Conservation (phyloP, 1,140 invertebrate genomes). For the Macrobrachium nipponense region DNA sequence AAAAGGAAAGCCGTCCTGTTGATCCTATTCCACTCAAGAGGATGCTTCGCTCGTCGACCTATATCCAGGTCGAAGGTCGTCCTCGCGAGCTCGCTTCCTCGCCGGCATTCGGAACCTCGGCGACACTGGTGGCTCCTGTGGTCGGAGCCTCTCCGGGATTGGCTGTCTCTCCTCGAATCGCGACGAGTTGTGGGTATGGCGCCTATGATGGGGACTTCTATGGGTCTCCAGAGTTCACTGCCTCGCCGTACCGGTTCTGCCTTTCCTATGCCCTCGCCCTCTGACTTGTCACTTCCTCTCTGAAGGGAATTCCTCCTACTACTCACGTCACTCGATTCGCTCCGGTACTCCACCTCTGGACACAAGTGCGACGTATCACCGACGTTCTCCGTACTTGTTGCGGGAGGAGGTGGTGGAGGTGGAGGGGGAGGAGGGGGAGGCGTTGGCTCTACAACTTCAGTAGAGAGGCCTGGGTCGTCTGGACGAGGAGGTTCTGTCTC, state of each 20-base stretch:
- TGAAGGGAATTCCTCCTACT: slow-evolving; percentile 62
- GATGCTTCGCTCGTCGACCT: slow-evolving; percentile 57
- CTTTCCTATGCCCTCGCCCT: slow-evolving; percentile 55
- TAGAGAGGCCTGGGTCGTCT: not conserved
- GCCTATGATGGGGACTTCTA: slow-evolving; percentile 31
- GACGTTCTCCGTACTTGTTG: not conserved
- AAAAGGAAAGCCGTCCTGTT: slow-evolving; percentile 59
- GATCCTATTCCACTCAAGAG: slow-evolving; percentile 63
- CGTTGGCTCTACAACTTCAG: not conserved
- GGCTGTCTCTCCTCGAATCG: slow-evolving; percentile 32
- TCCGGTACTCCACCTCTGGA: slow-evolving; percentile 55
- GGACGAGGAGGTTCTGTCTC: slow-evolving; percentile 39
- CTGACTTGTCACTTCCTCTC: slow-evolving; percentile 60
- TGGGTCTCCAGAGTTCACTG: slow-evolving; percentile 53
- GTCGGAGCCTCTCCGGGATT: slow-evolving; percentile 58
- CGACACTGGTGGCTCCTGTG: slow-evolving; percentile 52
- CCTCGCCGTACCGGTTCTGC: slow-evolving; percentile 36
- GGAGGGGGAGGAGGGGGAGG: slow-evolving; percentile 16
- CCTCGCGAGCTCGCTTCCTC: slow-evolving; percentile 54
- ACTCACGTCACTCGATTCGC: slow-evolving; percentile 63
- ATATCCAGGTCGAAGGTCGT: slow-evolving; percentile 55
- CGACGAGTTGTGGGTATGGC: slow-evolving; percentile 20
- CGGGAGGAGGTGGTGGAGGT: not conserved
- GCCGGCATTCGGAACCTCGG: slow-evolving; percentile 50
- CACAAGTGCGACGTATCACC: slow-evolving; percentile 43